Base-by-base conservation (phyloP, 2,113 vertebrate genomes). In the Eudyptes chrysolophus region DNA sequence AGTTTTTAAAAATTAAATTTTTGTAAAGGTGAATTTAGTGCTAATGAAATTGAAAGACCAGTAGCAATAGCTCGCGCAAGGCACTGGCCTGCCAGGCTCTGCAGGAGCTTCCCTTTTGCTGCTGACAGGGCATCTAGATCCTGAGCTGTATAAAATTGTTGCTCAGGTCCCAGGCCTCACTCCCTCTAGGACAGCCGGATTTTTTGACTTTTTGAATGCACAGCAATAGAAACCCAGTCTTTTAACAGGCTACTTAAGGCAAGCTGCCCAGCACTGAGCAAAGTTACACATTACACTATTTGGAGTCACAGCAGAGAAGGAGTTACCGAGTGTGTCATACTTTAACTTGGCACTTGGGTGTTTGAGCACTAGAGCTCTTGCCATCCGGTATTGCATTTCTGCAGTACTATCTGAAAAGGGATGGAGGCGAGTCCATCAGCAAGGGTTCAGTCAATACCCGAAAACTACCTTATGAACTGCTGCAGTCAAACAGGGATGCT, bases 21-120 rank as follows among this genome's bases (percentile, higher is more conserved):
- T 88, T 89, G 42, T 79, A 97, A 96, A 98, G 97, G 98, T 98
- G 98, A 98, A 98, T 98, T 98, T 98, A 98, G 98, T 98, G 97
- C 96, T 98, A 98, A 98, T 98, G 98, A 97, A 98, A 98, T 95
- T 95, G 96, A 97, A 97, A 96, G 93, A 96, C 52, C 86, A 89
- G 97, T 64, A 87, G 77, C 94, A 90, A 90, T 96, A 94, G 93
- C 89, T 89, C 0, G 8, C 1, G 5, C 29, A 13, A 65, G 60
- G 61, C 55, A 30, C 29, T 29, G 84, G 25, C 54, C 80, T 85
- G 85, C 84, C 64, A 55, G 87, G 54, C 77, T 78, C 42, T 25
- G 36, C 13, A 16, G 48, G 46, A 72, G 17, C 64, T 60, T 44
- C 84, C 69, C 44, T 34, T 58, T 13, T 54, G 65, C 49, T 66